Evolutionary conservation across 2,888 invertebrate genomes (phyloP).

Genomic region (Caenorhabditis sp.): DNA sequence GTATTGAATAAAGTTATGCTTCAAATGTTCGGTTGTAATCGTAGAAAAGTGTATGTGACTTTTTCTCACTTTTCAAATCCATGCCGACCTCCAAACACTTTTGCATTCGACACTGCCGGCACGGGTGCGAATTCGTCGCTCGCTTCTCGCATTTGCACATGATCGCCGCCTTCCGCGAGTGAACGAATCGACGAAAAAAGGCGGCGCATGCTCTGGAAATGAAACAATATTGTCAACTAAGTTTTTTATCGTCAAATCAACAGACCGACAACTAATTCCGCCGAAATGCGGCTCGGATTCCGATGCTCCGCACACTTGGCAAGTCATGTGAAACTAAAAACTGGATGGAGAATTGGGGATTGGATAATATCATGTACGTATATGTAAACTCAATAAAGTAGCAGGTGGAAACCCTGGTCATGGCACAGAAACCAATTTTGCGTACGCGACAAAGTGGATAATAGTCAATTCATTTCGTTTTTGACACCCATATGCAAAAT

Average conservation of each 20-base stretch:
- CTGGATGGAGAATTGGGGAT: too few relatives aligned
- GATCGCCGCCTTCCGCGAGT: neutral
- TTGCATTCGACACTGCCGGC: conserved; percentile 5
- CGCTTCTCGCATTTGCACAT: neutral
- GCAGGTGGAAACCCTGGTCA: too few relatives aligned
- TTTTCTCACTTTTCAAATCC: conserved; percentile 5
- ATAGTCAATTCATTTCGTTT: too few relatives aligned
- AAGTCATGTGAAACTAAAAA: neutral
- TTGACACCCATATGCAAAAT: too few relatives aligned
- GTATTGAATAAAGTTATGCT: too few relatives aligned
- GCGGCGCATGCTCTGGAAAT: conserved; percentile 25
- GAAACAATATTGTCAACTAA: neutral
- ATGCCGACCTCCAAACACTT: conserved; percentile 18
- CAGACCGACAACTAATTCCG: conserved; percentile 6
- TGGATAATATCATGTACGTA: neutral
- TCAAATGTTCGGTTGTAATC: too few relatives aligned
- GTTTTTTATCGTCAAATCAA: too few relatives aligned
- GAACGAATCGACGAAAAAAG: conserved; percentile 12
- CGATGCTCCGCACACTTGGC: conserved; percentile 2
- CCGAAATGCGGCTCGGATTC: conserved; percentile 27
- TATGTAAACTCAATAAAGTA: too few relatives aligned
- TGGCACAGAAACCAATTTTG: too few relatives aligned
- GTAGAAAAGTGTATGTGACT: too few relatives aligned
- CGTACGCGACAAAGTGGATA: too few relatives aligned
- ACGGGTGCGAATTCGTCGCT: conserved; percentile 11